Conservation (phyloP, 2,888 invertebrate species). For the Linnaemya tessellans region DNA sequence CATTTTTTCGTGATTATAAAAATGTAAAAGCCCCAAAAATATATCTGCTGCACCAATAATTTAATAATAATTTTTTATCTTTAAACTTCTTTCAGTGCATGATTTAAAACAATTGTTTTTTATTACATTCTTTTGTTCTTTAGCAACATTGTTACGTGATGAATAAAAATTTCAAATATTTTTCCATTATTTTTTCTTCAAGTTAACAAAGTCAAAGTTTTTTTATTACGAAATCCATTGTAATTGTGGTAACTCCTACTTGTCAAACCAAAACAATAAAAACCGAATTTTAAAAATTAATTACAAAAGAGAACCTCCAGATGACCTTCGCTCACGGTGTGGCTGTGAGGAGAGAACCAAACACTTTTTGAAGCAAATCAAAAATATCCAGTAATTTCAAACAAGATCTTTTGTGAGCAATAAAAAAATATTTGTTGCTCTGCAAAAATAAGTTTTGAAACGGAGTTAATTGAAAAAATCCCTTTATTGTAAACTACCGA, state of each 20-base stretch:
- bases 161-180: conserved; percentile 24
- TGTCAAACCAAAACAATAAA: conserved; percentile 54
- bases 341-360: conserved; percentile 38
- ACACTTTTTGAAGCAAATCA: conserved; percentile 19
- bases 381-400: conserved; percentile 27
- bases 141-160: conserved; percentile 22
- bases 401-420: conserved; percentile 2
- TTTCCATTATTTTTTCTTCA: conserved; percentile 14
- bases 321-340: conserved; percentile 55
- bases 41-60: too few species aligned
- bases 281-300: conserved; percentile 41
- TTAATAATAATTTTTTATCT: neutral
- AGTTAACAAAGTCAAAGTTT: conserved; percentile 49
- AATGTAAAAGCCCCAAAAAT: too few species aligned
- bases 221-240: conserved; percentile 40
- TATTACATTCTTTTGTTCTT: neutral
- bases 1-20: too few species aligned
- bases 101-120: neutral
- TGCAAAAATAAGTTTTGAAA: conserved; percentile 8
- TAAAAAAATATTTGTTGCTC: conserved; percentile 7
- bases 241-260: conserved; percentile 57
- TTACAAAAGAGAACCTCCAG: conserved; percentile 57
- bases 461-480: conserved; percentile 4
- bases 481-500: conserved; percentile 8
- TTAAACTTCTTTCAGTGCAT: neutral